Percentiles rank a stretch among this genome's conserved stretches.
These are phyloP conservation scores for Lasioglossum marginatum DNA, from an alignment of 2,888 invertebrate species.

Conservation along the genomic window DNA sequence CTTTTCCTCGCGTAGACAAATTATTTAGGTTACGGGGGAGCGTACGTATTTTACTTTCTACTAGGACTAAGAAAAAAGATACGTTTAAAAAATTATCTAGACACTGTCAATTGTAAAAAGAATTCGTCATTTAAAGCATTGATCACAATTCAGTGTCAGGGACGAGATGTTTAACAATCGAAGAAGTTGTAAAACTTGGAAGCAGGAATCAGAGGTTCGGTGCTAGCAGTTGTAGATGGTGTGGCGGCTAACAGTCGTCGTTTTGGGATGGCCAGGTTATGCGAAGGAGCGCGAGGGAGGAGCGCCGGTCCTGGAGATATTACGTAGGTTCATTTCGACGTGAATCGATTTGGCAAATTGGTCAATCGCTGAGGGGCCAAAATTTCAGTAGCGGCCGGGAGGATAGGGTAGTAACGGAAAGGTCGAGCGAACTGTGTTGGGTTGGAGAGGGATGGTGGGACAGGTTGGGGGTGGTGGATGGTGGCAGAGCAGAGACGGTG, in stretches of 20 bases:
- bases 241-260: neutral
- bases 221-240: neutral
- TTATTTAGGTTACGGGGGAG: neutral
- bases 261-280: conserved; percentile 20
- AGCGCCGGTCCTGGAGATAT: conserved; percentile 60
- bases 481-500: conserved; percentile 66
- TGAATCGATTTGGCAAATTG: conserved; percentile 82
- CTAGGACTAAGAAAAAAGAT: no score
- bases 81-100: no score
- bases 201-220: neutral
- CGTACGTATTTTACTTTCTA: no score
- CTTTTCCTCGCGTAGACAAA: neutral
- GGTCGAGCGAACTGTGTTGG: conserved; percentile 36
- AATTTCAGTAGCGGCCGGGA: conserved; percentile 69
- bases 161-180: neutral
- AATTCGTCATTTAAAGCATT: neutral
- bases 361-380: conserved; percentile 82
- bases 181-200: neutral
- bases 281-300: conserved; percentile 60
- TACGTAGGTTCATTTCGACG: conserved; percentile 77
- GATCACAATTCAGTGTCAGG: no score
- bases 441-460: conserved; percentile 1
- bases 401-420: conserved; percentile 67
- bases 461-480: neutral
- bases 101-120: no score